phyloP scores from a whole-genome alignment of 2,888 invertebrate genomes.

The Yponomeuta plumbellus region DNA sequence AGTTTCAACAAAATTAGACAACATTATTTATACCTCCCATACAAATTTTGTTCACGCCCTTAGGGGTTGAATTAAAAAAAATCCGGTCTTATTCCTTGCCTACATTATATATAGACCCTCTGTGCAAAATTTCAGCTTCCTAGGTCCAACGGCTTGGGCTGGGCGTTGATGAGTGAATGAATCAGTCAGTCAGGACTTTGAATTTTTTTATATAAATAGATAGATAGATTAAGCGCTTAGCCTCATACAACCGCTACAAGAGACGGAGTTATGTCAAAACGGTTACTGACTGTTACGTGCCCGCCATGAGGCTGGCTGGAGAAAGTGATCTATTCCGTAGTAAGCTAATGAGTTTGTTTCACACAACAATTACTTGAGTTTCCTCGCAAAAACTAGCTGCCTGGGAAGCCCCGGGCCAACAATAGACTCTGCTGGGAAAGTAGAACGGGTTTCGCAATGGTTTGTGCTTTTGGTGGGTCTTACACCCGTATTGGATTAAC shows the following conservation, averaged over 20 bases:
- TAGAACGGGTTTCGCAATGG: background rate
- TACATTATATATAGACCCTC: no score
- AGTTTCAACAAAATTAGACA: no score
- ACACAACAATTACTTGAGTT: conserved; percentile 15
- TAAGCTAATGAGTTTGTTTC: conserved; percentile 19
- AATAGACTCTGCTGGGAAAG: background rate
- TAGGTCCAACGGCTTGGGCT: no score
- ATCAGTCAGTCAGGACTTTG: no score
- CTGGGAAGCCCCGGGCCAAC: background rate
- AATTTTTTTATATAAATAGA: no score
- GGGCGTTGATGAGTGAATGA: no score
- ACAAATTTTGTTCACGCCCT: no score
- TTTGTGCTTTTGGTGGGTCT: background rate
- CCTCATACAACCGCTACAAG: background rate
- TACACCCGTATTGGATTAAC: no score
- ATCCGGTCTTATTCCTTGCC: no score
- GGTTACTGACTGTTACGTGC: background rate
- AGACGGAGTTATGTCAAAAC: background rate
- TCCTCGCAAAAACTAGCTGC: background rate
- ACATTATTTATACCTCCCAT: no score
- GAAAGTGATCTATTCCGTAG: conserved; percentile 14
- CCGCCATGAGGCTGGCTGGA: background rate
- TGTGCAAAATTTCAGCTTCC: no score
- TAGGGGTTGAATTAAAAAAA: no score
- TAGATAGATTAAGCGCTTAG: background rate